Evolutionary conservation across 1,140 invertebrate genomes (phyloP), one percentile per base, ranked within the genome.

Genomic region (Ruditapes philippinarum): DNA sequence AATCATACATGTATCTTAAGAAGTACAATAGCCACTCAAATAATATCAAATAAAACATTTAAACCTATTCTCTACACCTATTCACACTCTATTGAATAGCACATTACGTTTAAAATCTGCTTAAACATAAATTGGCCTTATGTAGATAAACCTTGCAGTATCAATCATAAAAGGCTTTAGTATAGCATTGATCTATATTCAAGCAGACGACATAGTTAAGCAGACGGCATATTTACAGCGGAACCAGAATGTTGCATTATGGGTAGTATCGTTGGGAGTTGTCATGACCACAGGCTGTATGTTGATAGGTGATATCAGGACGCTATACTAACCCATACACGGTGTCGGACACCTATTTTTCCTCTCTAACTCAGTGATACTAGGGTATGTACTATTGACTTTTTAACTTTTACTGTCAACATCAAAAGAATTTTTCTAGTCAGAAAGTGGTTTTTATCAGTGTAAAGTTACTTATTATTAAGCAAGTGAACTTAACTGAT

Each of bases 241-340:
- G 85, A 88, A 88, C 85, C 76, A 68, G 74, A 28, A 40, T 42
- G 65, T n/a, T 81, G 89, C 89, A 79, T 91, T 92, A 79, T 92
- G 91, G 91, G 91, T 91, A 88, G 42, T 36, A 65, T 60, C 54
- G 42, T n/a, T 70, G 22, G 70, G 65, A 84, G 91, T 92, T 92
- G 91, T 91, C 91, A 92, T 92, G 90, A 89, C 91, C 85, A 90
- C 91, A 91, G 54, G 79, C 78, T 70, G 91, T 89, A 74, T 91
- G 91, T 91, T 91, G 91, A 91, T 85, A 91, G 89, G 91, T 78
- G 83, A 57, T 83, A 83, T 54, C 57, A n/a, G 38, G 80, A 83
- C 60, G 49, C 45, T 74, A 40, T 54, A 86, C 68, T 76, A 62
- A 83, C 57, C 62, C 65, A 65, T 68, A 65, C 38, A 65, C 57